Evolutionary conservation across 2,888 invertebrate species (phyloP), one percentile per base, ranked within the genome.

Genomic region (Zaprionus bogoriensis): DNA sequence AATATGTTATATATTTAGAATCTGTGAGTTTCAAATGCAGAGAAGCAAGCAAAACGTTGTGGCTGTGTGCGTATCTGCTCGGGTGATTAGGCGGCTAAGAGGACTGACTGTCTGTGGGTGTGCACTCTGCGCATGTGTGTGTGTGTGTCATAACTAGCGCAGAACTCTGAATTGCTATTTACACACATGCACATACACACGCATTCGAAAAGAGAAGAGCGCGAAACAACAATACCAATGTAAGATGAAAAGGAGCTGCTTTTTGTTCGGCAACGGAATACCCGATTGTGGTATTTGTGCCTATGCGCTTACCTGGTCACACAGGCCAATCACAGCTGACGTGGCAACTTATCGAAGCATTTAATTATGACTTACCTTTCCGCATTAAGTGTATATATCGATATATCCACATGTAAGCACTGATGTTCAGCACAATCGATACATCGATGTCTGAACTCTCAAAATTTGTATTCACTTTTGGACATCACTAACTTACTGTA

Each of bases 1-100:
- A 69, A 66, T 65, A 48, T 57, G 65, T 69, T 74, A 69, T 73
- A 73, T 74, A 73, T 69, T 74, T 73, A 73, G 74, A 74, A 63
- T 58, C 38, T 36, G 44, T 45, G 63, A 53, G 62, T 53, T 44
- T 51, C 48, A 39, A 22, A 46, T 27, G 36, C 59, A 39, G 45
- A 64, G 53, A 25, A 41, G 44, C 36, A 39, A 58, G 25, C 25
- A 47, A 65, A 39, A 58, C 28, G 48, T 59, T 32, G 32, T 25
- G 51, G 36, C 19, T 23, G 32, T 32, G 4, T 57, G 32, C 20
- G 22, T 17, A 28, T 30, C 25, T 44, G 25, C 30, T 30, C 46
- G 32, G 30, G 20, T 58, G 53, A 58, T 58, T 53, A 50, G 59
- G 28, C 44, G 55, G 42, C 47, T 30, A 42, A 42, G 41, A 23